Evolutionary conservation across 1,140 invertebrate species (phyloP), one percentile per base, ranked within the genome.

Genomic region (Oryctes rhinoceros): DNA sequence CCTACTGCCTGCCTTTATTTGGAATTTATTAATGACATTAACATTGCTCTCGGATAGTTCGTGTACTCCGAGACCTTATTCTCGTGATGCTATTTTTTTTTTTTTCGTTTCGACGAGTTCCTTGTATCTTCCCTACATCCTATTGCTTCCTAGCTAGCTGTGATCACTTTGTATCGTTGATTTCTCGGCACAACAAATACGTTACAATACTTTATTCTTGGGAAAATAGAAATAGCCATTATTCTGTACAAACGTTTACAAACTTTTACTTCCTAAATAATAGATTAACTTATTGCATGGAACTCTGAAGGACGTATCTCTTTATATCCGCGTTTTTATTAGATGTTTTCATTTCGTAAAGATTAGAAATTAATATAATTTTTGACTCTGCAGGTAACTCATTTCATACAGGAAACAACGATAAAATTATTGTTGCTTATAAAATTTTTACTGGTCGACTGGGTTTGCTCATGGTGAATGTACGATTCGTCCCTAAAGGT

Each of bases 1-100:
- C 65, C 65, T 71, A 71, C 65, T 71, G 13, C 65, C 35, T 49
- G 18, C 75, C 9, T 76, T 76, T 76, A 76, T 76, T 76, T 48
- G 75, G 75, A 76, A 76, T 76, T 76, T 76, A 76, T 76, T 76
- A 76, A 76, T 76, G 75, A 76, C 75, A 76, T 76, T 76, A 76
- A 76, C 75, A 49, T 44, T 49, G 20, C 75, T 49, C 39, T 76
- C 75, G 37, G 18, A 47, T 76, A 76, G 47, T 47, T 47, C 47
- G 75, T 76, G 47, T 76, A 37, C 75, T 76, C n/a, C 30, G 75
- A 76, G 47, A 47, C 75, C 75, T 76, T 76, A 76, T 76, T 76
- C 47, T 76, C 47, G 37, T 13, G 13, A 4, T 47, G n/a, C 15
- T 44, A 4, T 24, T 47, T 76, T 47, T 76, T 49, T 39, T 48